Base-by-base conservation (phyloP, 2,113 vertebrate genomes). In the Ploceus nigricollis region DNA sequence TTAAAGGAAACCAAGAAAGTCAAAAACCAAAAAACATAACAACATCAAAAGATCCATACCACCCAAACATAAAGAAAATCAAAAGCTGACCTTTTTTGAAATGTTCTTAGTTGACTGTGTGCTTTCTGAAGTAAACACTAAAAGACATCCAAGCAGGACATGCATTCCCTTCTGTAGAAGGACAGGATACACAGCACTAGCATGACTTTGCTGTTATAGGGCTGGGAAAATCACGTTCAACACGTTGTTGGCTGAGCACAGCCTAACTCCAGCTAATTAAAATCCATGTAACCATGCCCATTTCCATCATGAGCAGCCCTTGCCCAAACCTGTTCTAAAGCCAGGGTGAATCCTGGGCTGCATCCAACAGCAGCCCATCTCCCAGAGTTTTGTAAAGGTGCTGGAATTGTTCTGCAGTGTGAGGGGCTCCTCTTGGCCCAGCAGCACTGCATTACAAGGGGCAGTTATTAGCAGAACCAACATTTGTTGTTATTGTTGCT, bases 41-140 rank as follows among this genome's bases (percentile, higher is more conserved):
- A 39, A 79, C 24, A 82, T 56, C 18, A 25, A 53, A 24, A 50
- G 24, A 23, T 37, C 18, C 19, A 45, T 21, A 56, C 12, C 31
- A 69, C 25, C 19, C 71, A 85, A 91, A 87, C 40, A 47, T 63
- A 86, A 90, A 89, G 53, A 37, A 85, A 94, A 90, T 85, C 69
- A 89, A 80, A 95, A 81, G 73, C 44, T 95, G 94, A 85, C 57
- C 64, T 83, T 82, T 84, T 79, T 11, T 91, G 58, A 86, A 87
- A 84, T 92, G 86, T 87, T 65, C n/a, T 95, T 84, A 63, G 42
- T 15, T 86, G 69, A 35, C 80, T 64, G 45, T 22, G 10, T 57
- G 57, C 80, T 92, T 95, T 87, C 77, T 93, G 70, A 83, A 88
- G 45, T n/a, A 85, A 93, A 82, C 35, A 81, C 12, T 66, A 42